Percentiles rank a stretch among this genome's conserved stretches.
These are phyloP conservation scores for Arremon brunneinucha DNA, from an alignment of 2,797 vertebrate genomes.

Conservation along the genomic window DNA sequence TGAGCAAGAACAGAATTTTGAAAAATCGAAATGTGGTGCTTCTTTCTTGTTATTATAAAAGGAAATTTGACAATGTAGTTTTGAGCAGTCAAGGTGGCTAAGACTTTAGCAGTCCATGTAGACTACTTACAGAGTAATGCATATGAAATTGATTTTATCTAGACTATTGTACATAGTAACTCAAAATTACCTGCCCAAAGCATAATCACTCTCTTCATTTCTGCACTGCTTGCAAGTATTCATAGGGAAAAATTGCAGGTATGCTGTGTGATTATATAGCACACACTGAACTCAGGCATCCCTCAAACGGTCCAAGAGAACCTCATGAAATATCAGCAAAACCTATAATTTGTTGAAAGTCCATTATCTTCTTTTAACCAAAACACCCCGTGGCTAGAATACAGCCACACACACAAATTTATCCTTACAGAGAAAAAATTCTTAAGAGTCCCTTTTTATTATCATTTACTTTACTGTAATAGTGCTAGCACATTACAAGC, in stretches of 20 bases:
- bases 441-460: neutral
- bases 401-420: neutral
- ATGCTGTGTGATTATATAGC: neutral
- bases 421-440: neutral
- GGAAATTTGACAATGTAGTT: neutral
- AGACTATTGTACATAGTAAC: neutral
- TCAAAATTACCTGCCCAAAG: neutral
- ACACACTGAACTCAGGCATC: neutral
- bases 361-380: neutral
- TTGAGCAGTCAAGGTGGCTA: neutral
- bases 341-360: neutral
- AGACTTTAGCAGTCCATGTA: neutral
- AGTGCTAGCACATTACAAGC: neutral
- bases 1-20: neutral
- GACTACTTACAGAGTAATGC: neutral
- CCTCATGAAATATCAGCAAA: neutral
- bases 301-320: neutral
- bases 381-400: neutral
- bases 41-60: neutral
- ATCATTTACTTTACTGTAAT: neutral
- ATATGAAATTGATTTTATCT: neutral
- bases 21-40: accelerated
- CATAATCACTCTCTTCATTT: neutral
- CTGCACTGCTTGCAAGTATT: neutral
- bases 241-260: neutral